Evolutionary conservation across 2,888 invertebrate genomes (phyloP).

Genomic region (Lymantria monacha): DNA sequence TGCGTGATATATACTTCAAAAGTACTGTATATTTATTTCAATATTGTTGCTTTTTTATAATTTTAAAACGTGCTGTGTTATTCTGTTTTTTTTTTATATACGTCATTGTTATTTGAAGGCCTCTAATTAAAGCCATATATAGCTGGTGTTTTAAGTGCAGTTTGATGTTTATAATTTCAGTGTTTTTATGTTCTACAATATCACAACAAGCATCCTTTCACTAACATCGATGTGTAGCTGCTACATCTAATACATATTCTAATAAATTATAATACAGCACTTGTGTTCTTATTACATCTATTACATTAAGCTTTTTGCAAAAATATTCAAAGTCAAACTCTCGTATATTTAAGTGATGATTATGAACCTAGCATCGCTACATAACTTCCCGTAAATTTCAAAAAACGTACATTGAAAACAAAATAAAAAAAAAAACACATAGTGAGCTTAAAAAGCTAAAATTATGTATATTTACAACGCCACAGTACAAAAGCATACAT

Average conservation of each 20-base stretch:
- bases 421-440: constrained; percentile 60
- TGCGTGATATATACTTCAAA: constrained; percentile 46
- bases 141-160: constrained; percentile 20
- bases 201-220: constrained; percentile 49
- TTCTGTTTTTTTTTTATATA: constrained; percentile 1
- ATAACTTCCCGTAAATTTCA: constrained; percentile 46
- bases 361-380: constrained; percentile 70
- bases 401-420: constrained; percentile 47
- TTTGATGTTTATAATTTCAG: constrained; percentile 12
- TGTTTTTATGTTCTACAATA: constrained; percentile 26
- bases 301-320: constrained; percentile 55
- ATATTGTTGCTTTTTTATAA: constrained; percentile 10
- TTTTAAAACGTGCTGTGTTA: constrained; percentile 29
- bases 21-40: constrained; percentile 9
- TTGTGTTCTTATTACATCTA: constrained; percentile 46
- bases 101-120: constrained; percentile 12
- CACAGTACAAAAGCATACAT: constrained; percentile 72
- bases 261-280: constrained; percentile 46
- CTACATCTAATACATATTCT: constrained; percentile 56
- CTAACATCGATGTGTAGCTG: constrained; percentile 35
- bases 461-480: constrained; percentile 64
- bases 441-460: constrained; percentile 66
- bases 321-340: constrained; percentile 81
- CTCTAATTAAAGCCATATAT: constrained; percentile 13
- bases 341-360: constrained; percentile 69